A percentile compares a stretch with the other conserved stretches of the same genome.
phyloP scores from a whole-genome alignment of 92 coral and sea anemone species.

The Diadumene lineata region DNA sequence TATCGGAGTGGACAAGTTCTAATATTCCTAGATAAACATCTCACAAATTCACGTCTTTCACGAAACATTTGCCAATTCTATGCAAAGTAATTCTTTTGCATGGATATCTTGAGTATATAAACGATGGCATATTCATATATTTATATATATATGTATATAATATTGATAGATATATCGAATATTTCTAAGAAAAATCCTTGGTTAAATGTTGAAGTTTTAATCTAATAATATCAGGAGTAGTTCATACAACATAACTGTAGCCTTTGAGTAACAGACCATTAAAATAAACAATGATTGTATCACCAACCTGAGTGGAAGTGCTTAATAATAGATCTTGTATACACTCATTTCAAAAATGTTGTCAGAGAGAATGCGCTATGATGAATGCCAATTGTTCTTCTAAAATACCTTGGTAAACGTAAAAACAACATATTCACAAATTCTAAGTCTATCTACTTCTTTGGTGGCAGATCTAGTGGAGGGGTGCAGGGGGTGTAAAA shows the following conservation, averaged over 20 bases:
- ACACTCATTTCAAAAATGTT: no score
- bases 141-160: conserved; percentile 21
- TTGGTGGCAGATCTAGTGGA: no score
- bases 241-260: conserved; percentile 27
- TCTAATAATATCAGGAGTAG: conserved; percentile 20
- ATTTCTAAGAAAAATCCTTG: conserved; percentile 30
- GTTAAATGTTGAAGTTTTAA: conserved; percentile 29
- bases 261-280: conserved; percentile 36
- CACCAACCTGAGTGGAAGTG: background rate
- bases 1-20: no score
- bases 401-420: no score
- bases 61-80: background rate
- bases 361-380: no score
- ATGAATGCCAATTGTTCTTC: no score
- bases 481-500: no score
- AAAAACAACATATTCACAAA: no score
- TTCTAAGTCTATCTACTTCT: no score
- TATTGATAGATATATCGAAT: conserved; percentile 24
- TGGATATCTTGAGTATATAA: conserved; percentile 11
- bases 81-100: conserved; percentile 13
- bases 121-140: conserved; percentile 26
- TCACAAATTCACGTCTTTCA: background rate
- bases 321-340: no score
- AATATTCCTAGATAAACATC: background rate
- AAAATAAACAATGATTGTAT: background rate